Evolutionary conservation across 2,797 vertebrate genomes (phyloP), one percentile per base, ranked within the genome.

Genomic region (Peromyscus melanophrys): DNA sequence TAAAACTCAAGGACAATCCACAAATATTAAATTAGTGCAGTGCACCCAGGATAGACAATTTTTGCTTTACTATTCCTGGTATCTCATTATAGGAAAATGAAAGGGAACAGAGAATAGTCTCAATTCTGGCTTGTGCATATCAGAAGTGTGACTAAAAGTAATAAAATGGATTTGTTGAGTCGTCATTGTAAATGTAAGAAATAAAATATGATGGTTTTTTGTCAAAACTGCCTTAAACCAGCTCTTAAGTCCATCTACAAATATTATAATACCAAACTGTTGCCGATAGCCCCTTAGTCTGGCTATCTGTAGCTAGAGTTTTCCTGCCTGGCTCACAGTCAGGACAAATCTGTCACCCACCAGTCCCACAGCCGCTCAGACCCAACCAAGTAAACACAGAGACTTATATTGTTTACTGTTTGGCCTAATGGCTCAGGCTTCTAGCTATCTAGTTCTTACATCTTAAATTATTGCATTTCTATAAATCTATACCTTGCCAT

Each of bases 91-190:
- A 61, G 31, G 14, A 17, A 84, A 82, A 59, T 10, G 1, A 12
- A 23, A 73, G 11, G 37, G n/a, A 63, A 6, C 17, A 43, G 25
- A 85, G 65, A 88, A 46, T 29, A 59, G 63, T 83, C 52, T 8
- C 37, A 52, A 34, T 57, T 82, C 27, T 63, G 19, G 31, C 5
- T 92, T 85, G 61, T 4, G 8, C 82, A 49, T n/a, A 95, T 43
- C 9, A 59, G 12, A 92, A 82, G 3, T 91, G 55, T 83, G 61
- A 93, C 57, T 82, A 27, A 94, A 95, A 67, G 46, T 57, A 89
- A 52, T 29, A 89, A 85, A 82, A 95, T 37, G 49, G 8, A 92
- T 81, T 93, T 88, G 57, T 25, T 69, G n/a, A 91, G 63, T 43
- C 34, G 67, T 21, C 0, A 29, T 63, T 80, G 19, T 40, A 82